These are phyloP conservation scores for Lasioglossum oenotherae DNA, from an alignment of 2,888 invertebrate genomes.

Conservation along the genomic window DNA sequence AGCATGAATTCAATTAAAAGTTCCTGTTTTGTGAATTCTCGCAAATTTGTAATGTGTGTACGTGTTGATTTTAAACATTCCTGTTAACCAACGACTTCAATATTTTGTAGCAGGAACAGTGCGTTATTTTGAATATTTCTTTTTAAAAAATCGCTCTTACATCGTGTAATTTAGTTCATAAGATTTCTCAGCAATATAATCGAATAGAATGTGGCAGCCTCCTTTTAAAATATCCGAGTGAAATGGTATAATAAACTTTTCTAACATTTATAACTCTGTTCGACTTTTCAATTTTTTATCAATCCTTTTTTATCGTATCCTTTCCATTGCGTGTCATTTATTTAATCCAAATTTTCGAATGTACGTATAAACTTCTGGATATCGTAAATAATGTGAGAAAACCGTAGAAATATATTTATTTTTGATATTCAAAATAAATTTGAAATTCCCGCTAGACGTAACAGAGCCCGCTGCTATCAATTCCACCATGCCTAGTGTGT, in stretches of 20 bases:
- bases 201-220: not conserved
- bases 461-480: not conserved
- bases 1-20: not conserved
- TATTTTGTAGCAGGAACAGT: not conserved
- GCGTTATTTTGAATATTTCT: not conserved
- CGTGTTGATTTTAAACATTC: not conserved
- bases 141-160: not conserved
- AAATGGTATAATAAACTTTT: slow-evolving; percentile 8
- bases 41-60: not conserved
- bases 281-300: not conserved
- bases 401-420: not conserved
- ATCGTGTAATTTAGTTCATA: not conserved
- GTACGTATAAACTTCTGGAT: not conserved
- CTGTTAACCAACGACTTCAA: not conserved
- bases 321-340: not conserved
- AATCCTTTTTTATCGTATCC: not conserved
- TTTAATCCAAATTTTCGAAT: not conserved
- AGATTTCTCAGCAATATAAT: not conserved
- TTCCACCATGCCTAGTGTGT: not conserved
- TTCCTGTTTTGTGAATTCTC: not conserved
- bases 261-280: slow-evolving; percentile 1
- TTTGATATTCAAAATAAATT: not conserved
- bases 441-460: not conserved
- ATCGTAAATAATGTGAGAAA: not conserved
- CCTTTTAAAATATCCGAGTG: not conserved